phyloP scores from a whole-genome alignment of 2,888 invertebrate species.

The Ormia ochracea region DNA sequence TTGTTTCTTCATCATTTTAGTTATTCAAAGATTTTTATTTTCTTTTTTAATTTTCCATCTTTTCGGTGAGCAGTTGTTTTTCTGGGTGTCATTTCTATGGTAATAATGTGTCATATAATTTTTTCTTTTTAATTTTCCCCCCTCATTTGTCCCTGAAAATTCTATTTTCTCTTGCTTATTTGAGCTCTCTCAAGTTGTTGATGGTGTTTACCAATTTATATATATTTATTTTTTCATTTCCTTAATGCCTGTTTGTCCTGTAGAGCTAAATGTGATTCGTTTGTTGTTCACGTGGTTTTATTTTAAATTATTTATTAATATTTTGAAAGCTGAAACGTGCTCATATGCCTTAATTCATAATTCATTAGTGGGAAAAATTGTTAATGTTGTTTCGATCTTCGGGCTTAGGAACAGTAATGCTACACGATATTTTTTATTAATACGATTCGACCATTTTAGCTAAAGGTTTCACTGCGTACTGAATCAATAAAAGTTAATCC shows the following conservation, averaged over 20 bases:
- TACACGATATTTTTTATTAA: not conserved
- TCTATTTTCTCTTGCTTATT: not conserved
- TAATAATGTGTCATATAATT: not conserved
- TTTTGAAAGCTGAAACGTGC: conserved; percentile 20
- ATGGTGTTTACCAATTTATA: conserved; percentile 28
- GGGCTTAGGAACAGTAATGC: not conserved
- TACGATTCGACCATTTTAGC: too few relatives aligned
- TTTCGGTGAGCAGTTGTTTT: not conserved
- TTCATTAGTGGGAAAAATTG: not conserved
- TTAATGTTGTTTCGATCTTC: not conserved
- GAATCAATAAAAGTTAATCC: too few relatives aligned
- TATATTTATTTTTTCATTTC: conserved; percentile 9
- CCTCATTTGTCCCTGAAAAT: conserved; percentile 39
- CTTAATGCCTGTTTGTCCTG: not conserved
- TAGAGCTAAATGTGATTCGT: not conserved
- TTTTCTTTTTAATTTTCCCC: not conserved
- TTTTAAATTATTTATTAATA: conserved; percentile 50
- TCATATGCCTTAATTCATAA: conserved; percentile 15
- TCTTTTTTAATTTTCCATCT: not conserved
- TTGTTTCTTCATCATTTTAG: not conserved
- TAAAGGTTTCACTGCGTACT: too few relatives aligned
- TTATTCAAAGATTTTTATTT: conserved; percentile 14
- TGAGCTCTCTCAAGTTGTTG: conserved; percentile 17
- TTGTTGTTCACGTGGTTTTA: conserved; percentile 27
- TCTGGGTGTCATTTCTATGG: conserved; percentile 17